These are phyloP conservation scores for Lamellibrachia columna DNA, from an alignment of 2,888 invertebrate species.

Conservation along the genomic window DNA sequence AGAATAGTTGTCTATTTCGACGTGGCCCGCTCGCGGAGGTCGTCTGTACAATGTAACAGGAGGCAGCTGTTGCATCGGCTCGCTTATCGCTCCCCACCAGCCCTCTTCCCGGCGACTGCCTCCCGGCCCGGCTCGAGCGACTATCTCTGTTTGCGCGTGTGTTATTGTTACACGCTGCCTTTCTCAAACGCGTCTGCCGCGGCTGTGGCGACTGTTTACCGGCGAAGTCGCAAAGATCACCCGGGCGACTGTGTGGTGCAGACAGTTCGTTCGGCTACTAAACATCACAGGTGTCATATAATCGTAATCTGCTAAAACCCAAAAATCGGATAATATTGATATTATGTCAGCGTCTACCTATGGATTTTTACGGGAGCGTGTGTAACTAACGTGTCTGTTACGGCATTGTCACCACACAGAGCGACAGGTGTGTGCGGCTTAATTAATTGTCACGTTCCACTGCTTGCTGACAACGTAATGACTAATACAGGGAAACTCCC, in stretches of 20 bases:
- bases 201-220: not conserved
- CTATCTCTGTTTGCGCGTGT: not conserved
- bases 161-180: not conserved
- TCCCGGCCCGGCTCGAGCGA: not conserved
- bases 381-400: not conserved
- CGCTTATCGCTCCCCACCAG: not conserved
- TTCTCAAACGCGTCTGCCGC: not conserved
- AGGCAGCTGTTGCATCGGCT: not conserved
- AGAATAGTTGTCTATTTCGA: constrained; percentile 5
- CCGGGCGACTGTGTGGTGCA: not conserved
- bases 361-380: not conserved
- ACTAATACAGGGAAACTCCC: not conserved
- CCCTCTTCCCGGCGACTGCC: not conserved
- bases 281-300: not conserved
- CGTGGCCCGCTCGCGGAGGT: not conserved
- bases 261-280: not conserved
- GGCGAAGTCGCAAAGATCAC: not conserved
- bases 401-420: too few species aligned
- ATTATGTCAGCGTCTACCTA: too few species aligned
- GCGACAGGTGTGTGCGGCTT: not conserved
- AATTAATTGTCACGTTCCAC: not conserved
- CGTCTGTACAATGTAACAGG: constrained; percentile 11
- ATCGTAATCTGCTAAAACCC: not conserved
- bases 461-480: not conserved
- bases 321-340: not conserved